A percentile compares a stretch with the other conserved stretches of the same genome.
These are phyloP conservation scores for Coracias cyanogaster DNA, from an alignment of 2,797 vertebrate genomes.

Conservation along the genomic window DNA sequence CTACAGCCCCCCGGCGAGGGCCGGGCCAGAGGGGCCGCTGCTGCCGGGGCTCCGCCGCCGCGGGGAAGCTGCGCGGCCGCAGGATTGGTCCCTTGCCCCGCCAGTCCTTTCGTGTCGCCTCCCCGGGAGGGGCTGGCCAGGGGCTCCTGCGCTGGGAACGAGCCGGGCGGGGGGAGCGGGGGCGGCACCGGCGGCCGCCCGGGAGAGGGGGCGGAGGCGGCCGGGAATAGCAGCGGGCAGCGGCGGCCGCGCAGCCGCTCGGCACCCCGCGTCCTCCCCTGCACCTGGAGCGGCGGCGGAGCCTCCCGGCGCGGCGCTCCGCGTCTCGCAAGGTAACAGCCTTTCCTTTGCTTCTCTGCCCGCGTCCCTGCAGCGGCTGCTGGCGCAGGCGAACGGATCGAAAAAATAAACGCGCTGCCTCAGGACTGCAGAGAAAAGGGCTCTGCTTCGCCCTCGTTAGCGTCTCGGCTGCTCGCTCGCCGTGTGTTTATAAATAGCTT, in stretches of 20 bases:
- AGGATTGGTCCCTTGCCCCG: constrained; percentile 9
- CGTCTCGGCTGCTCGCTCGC: not conserved
- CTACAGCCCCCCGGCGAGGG: not conserved
- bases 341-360: not conserved
- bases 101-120: not conserved
- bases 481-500: not conserved
- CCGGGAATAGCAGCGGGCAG: not conserved
- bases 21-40: no score
- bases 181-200: not conserved
- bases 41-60: not conserved
- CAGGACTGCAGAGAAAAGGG: not conserved
- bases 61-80: not conserved
- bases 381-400: not conserved
- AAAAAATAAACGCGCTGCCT: not conserved
- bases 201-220: not conserved
- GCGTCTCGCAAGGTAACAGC: constrained; percentile 19
- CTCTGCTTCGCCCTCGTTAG: not conserved
- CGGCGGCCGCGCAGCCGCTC: not conserved
- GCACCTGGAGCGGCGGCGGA: no score
- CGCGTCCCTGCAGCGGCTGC: not conserved
- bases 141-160: not conserved
- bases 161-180: not conserved
- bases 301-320: no score
- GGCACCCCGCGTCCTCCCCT: not conserved
- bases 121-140: not conserved